These are phyloP conservation scores for Lycocorax pyrrhopterus DNA, from an alignment of 2,113 vertebrate species.

Conservation along the genomic window DNA sequence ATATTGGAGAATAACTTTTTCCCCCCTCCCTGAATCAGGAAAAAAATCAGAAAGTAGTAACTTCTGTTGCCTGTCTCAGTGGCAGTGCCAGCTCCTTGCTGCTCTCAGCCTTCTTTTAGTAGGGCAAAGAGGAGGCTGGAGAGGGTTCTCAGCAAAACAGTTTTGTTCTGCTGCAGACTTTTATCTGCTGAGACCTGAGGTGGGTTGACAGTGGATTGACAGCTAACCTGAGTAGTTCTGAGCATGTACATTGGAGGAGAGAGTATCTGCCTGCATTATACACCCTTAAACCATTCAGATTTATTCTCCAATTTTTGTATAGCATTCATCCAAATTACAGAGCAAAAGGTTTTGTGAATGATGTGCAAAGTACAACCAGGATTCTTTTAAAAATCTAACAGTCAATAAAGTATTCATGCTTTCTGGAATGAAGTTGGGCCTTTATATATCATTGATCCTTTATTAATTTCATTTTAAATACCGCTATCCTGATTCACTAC, in stretches of 20 bases:
- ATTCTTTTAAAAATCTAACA: slow-evolving; percentile 21
- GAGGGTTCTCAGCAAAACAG: background rate
- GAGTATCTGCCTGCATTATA: background rate
- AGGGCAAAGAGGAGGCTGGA: background rate
- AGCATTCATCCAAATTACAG: slow-evolving; percentile 5
- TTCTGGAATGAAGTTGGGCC: background rate
- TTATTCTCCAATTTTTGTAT: background rate
- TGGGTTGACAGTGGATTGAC: background rate
- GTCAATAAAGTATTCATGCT: slow-evolving; percentile 47
- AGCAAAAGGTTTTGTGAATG: slow-evolving; percentile 31
- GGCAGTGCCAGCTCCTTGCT: background rate
- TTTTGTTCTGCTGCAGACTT: background rate
- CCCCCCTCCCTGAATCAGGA: background rate
- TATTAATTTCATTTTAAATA: slow-evolving; percentile 62
- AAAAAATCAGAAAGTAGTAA: background rate
- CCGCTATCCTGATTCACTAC: slow-evolving; percentile 8
- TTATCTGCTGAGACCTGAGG: background rate
- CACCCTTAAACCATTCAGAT: background rate
- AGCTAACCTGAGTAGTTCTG: background rate
- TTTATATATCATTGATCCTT: slow-evolving; percentile 50
- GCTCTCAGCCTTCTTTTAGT: background rate
- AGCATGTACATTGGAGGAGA: background rate
- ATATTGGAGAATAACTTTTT: background rate
- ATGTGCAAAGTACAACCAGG: background rate
- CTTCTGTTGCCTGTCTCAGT: background rate